Evolutionary conservation across 2,888 invertebrate genomes (phyloP).

Genomic region (Drosophila rellima): DNA sequence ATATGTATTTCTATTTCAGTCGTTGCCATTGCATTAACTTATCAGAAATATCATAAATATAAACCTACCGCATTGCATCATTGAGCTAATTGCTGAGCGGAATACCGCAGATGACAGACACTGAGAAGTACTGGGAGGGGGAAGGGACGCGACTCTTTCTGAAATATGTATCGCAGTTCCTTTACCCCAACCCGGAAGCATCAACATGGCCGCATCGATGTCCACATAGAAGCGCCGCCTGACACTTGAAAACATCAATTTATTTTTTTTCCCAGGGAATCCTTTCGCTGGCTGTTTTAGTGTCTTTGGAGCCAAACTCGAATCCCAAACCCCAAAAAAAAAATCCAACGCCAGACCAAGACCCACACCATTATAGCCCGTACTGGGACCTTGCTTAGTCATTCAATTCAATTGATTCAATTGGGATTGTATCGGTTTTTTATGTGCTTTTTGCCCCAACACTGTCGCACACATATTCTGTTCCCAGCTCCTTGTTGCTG

Average conservation of each 20-base stretch:
- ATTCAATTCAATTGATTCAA: slow-evolving; percentile 81
- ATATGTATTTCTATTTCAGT: slow-evolving; percentile 16
- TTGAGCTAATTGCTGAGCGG: slow-evolving; percentile 65
- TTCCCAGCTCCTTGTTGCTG: slow-evolving; percentile 17
- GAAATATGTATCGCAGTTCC: slow-evolving; percentile 48
- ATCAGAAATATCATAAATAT: slow-evolving; percentile 68
- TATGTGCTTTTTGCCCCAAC: slow-evolving; percentile 74
- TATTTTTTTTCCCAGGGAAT: slow-evolving; percentile 70
- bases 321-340: background rate
- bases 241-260: slow-evolving; percentile 81
- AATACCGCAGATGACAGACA: slow-evolving; percentile 35
- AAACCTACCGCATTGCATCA: slow-evolving; percentile 74
- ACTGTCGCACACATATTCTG: slow-evolving; percentile 56
- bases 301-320: slow-evolving; percentile 29
- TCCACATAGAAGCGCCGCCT: slow-evolving; percentile 41
- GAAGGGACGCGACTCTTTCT: slow-evolving; percentile 19
- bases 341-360: slow-evolving; percentile 19
- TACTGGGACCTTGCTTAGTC: slow-evolving; percentile 66
- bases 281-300: slow-evolving; percentile 61
- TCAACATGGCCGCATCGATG: slow-evolving; percentile 33
- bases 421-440: slow-evolving; percentile 81
- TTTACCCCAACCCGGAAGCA: slow-evolving; percentile 2
- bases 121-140: background rate
- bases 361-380: slow-evolving; percentile 37
- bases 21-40: slow-evolving; percentile 43